phyloP scores from a whole-genome alignment of 2,113 vertebrate species.

The Silurus asotus region DNA sequence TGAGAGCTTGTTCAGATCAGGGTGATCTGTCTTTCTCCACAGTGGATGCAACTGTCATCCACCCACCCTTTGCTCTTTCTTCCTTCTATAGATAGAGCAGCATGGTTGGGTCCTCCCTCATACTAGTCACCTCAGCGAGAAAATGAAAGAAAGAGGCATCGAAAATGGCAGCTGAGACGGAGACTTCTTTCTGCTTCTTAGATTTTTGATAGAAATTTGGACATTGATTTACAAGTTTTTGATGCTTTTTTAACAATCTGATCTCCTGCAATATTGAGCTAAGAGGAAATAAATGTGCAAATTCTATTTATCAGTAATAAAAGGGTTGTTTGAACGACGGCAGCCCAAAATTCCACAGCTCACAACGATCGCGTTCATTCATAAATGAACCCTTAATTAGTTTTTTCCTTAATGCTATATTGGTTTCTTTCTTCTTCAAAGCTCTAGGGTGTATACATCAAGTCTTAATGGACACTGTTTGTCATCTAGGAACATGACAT shows the following conservation, averaged over 20 bases:
- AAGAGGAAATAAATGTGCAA: not conserved
- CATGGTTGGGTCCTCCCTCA: too few species aligned
- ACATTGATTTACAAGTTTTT: not conserved
- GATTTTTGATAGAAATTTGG: too few species aligned
- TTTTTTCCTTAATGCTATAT: not conserved
- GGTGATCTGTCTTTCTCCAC: too few species aligned
- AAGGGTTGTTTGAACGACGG: not conserved
- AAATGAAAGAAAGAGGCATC: not conserved
- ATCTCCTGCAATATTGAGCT: not conserved
- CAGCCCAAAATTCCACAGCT: not conserved
- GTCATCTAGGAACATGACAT: too few species aligned
- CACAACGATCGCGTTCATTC: not conserved
- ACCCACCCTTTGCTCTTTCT: not conserved
- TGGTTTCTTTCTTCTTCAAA: not conserved
- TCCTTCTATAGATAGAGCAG: not conserved
- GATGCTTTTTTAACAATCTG: not conserved
- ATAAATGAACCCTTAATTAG: not conserved
- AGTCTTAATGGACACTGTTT: not conserved
- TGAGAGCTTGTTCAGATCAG: not conserved
- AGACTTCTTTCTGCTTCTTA: not conserved
- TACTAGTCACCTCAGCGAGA: too few species aligned
- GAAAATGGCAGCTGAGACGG: not conserved
- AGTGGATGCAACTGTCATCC: not conserved
- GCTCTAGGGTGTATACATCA: too few species aligned
- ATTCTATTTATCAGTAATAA: not conserved